Evolutionary conservation across 2,888 invertebrate genomes (phyloP).

Genomic region (Sesia bembeciformis): DNA sequence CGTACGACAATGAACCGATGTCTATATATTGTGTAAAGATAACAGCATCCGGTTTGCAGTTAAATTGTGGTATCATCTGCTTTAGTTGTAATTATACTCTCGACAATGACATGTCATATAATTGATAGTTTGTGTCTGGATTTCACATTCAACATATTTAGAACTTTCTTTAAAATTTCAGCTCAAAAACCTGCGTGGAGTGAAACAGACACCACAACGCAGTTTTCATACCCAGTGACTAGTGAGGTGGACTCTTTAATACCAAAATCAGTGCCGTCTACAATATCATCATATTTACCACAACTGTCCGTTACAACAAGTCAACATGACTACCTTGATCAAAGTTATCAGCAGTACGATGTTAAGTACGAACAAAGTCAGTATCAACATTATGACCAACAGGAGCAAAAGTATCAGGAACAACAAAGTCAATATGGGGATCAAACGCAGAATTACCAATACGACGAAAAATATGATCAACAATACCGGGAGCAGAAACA

Average conservation of each 20-base stretch:
- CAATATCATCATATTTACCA: conserved; percentile 41
- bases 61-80: conserved; percentile 1
- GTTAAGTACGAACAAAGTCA: conserved; percentile 26
- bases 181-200: conserved; percentile 64
- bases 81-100: conserved; percentile 15
- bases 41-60: conserved; percentile 39
- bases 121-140: conserved; percentile 34
- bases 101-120: conserved; percentile 34
- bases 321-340: conserved; percentile 21
- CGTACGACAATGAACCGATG: no score
- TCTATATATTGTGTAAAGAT: conserved; percentile 20
- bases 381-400: conserved; percentile 10
- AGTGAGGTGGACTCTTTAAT: conserved; percentile 45
- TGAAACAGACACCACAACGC: conserved; percentile 45
- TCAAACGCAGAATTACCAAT: conserved; percentile 20
- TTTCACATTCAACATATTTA: conserved; percentile 31
- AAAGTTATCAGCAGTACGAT: conserved; percentile 41
- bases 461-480: conserved; percentile 15
- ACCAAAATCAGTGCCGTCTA: conserved; percentile 45
- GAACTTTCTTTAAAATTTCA: conserved; percentile 47
- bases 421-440: conserved; percentile 18
- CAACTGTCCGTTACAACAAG: conserved; percentile 20
- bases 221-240: conserved; percentile 50
- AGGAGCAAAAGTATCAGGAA: conserved; percentile 11
- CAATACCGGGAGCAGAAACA: conserved; percentile 7